Base-by-base conservation (phyloP, 2,888 invertebrate species). In the Philhelius pedissequus region DNA sequence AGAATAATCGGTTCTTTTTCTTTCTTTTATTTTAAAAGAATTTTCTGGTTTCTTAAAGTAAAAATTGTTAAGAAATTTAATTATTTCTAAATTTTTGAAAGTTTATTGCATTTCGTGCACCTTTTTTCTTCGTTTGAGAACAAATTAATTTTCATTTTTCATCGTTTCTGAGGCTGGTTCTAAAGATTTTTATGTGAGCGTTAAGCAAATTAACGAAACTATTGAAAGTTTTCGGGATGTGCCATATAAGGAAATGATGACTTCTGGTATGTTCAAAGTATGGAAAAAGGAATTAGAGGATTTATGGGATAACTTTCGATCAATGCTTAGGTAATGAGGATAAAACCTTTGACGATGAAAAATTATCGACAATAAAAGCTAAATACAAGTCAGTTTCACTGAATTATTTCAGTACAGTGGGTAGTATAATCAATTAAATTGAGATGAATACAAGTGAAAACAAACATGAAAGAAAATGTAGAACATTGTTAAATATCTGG, bases 271-370 rank as follows among this genome's bases (percentile, higher is more conserved):
- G 13, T 13, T 48, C 2, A 13, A 45, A 18, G 64, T 20, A 9
- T n/a, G 45, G 32, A 64, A 48, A 64, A 45, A 45, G n/a, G 64
- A 45, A 48, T 45, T 66, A 8, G 50, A 66, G 30, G 27, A 11
- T 30, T 30, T 30, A 15, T 52, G 52, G 52, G 30, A 52, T 3
- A 13, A 30, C 4, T 48, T 18, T 32, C 20, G 35, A 1, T 4
- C 35, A 22, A 30, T 9, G 13, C 50, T 48, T 35, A 5, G 4
- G 0, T 50, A 50, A 27, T 50, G 66, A 35, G 18, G 50, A 50
- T n/a, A 64, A 48, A 8, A 20, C 5, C 3, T 20, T 64, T 7
- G 64, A 48, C 20, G 64, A 64, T 1, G 45, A 18, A 11, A 64
- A 66, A n/a, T 8, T 38, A 4, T 13, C 20, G 7, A n/a, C 13